Base-by-base conservation (phyloP, 2,797 vertebrate species). In the Linurgus olivaceus region DNA sequence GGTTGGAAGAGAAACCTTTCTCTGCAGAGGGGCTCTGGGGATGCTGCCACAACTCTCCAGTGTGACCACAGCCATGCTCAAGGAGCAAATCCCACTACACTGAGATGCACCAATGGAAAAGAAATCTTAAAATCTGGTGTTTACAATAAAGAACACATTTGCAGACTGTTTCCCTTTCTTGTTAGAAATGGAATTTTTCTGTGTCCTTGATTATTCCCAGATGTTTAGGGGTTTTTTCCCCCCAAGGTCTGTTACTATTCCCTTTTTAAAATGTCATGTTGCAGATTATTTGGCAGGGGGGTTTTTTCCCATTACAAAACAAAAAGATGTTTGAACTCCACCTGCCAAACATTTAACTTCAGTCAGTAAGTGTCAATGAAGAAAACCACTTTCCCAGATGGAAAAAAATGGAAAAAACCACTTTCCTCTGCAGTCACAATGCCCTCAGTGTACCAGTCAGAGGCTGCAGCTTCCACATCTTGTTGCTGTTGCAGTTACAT, bases 21-120 rank as follows among this genome's bases (percentile, higher is more conserved):
- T 26, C 18, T 57, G 40, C 0, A 0, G 26, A 33, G 51, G 35
- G 51, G 23, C 38, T 70, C 8, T 1, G 1, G 66, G 45, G 35
- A 15, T 4, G 50, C 18, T 7, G 42, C n/a, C 37, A 17, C 38
- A 26, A 38, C 42, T 9, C 25, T 29, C 29, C 3, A 1, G 9
- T 13, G 18, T 1, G 14, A 12, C 55, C 14, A 3, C 42, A 29
- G 84, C 57, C 67, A 12, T 1, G 11, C n/a, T 5, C 17, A 13
- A 9, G 48, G 47, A 38, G 67, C 61, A 87, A 14, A 63, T 47
- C 71, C 31, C 78, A 47, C 9, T 63, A 10, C 37, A 14, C 38
- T 2, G 33, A 72, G 58, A 54, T 19, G 35, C 5, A 8, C 4
- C 5, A 68, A 10, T 11, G 37, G 28, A 40, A 71, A 57, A 71